A percentile compares a stretch with the other conserved stretches of the same genome.
phyloP scores from a whole-genome alignment of 2,888 invertebrate genomes.

The Diarsia rubi region DNA sequence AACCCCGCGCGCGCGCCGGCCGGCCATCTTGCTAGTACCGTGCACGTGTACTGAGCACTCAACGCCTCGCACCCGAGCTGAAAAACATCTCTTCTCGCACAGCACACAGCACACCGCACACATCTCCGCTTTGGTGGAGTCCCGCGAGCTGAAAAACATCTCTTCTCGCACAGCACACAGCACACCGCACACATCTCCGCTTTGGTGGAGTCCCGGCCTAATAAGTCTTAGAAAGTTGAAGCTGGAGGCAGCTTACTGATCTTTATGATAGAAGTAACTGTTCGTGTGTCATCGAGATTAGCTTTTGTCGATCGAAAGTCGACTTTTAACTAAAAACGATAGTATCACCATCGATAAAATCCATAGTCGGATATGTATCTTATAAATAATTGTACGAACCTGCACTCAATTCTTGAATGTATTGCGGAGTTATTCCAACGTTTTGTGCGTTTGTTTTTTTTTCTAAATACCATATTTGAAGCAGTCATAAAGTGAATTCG shows the following conservation, averaged over 20 bases:
- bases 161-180: no score
- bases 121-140: no score
- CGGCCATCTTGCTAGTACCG: no score
- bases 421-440: conserved; percentile 15
- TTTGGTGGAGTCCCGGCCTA: no score
- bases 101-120: no score
- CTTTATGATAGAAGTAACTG: neutral
- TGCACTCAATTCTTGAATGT: conserved; percentile 1
- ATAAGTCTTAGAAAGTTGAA: conserved; percentile 11
- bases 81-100: no score
- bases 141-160: no score
- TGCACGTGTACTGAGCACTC: no score
- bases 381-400: neutral
- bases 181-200: no score
- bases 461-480: neutral
- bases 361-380: neutral
- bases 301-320: neutral
- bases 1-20: no score
- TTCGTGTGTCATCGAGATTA: conserved; percentile 5
- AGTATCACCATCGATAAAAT: neutral
- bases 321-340: neutral
- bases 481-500: conserved; percentile 27
- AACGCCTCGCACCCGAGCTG: no score
- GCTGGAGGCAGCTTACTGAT: conserved; percentile 31
- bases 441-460: conserved; percentile 14